phyloP scores from a whole-genome alignment of 2,113 vertebrate genomes.

The Orcinus orca region DNA sequence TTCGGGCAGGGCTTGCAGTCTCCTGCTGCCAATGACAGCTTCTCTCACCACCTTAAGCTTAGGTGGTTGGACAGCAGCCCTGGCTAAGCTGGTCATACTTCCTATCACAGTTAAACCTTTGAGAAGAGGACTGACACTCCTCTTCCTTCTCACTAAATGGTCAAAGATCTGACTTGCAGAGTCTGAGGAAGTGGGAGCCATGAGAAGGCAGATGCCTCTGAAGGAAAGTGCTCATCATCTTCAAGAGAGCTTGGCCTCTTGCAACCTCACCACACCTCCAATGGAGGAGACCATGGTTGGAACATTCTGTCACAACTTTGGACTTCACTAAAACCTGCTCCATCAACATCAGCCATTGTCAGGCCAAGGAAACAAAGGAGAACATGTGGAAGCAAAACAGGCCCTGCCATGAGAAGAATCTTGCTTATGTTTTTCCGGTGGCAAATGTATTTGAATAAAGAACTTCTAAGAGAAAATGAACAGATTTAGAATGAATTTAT shows the following conservation, averaged over 20 bases:
- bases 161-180: not conserved
- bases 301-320: not conserved
- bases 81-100: not conserved
- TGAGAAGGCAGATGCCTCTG: not conserved
- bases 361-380: not conserved
- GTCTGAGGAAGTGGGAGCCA: not conserved
- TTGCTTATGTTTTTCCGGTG: not conserved
- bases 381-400: not conserved
- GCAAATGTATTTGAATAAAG: constrained; percentile 38
- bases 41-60: rapidly evolving
- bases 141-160: not conserved
- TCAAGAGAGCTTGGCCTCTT: not conserved
- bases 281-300: not conserved
- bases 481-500: constrained; percentile 63
- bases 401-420: not conserved
- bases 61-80: not conserved
- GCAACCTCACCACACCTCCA: not conserved
- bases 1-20: no score
- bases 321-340: not conserved
- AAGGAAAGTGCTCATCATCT: not conserved
- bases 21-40: rapidly evolving
- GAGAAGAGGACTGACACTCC: not conserved
- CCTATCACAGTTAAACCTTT: not conserved
- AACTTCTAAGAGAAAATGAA: constrained; percentile 56
- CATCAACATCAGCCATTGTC: not conserved